Base-by-base conservation (phyloP, 2,113 vertebrate species). In the Rutilus rutilus region DNA sequence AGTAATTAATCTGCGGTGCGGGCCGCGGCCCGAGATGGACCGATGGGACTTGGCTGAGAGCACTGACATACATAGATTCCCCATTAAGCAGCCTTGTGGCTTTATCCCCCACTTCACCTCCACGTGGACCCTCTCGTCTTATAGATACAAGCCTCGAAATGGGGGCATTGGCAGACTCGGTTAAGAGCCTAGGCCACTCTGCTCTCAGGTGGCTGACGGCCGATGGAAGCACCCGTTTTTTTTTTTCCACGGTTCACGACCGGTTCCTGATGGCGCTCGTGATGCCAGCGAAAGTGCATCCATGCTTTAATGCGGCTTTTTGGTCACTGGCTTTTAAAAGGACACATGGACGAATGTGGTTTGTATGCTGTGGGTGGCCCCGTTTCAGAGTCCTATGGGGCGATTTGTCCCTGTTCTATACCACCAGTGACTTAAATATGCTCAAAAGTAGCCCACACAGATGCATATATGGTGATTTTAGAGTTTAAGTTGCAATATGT, bases 1-100 rank as follows among this genome's bases (percentile, higher is more conserved):
- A 92, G 92, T 93, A 93, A 94, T 94, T 95, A 94, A 94, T 95
- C 92, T 92, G 36, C 89, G 85, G 79, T 87, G 90, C 78, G 87
- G 87, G 86, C 86, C 85, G 87, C 88, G 89, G 92, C 90, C 45
- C 91, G 91, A 92, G 71, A 60, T 86, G 86, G 92, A 92, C 89
- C 91, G 87, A 91, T 90, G 90, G 71, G 57, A 88, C 86, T 87
- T 62, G 87, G 87, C 91, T 84, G 85, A 77, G 82, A 87, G 81
- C 85, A 67, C 65, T 86, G 88, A 84, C 76, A 65, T 80, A 39
- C 74, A 82, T 79, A 84, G 76, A 86, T 85, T 67, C 78, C 27
- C 88, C 71, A 78, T 84, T 67, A 80, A 86, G 54, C 47, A 27
- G 75, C 33, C 39, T 39, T 17, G 36, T 77, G 39, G 36, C 85